These are phyloP conservation scores for Eurytoma adleriae DNA, from an alignment of 2,888 invertebrate genomes.

Conservation along the genomic window DNA sequence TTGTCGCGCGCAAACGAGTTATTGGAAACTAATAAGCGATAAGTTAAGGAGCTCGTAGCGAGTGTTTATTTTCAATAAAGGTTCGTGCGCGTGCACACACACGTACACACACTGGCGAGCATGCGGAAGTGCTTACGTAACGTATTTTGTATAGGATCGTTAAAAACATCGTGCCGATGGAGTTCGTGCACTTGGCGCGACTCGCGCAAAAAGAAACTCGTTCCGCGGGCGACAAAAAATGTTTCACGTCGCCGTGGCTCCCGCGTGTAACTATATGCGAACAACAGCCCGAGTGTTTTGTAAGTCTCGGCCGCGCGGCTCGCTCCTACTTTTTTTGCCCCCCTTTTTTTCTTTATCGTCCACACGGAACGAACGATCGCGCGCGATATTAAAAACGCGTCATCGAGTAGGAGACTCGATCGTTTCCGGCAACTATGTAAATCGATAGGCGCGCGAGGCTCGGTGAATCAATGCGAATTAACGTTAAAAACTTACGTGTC, in stretches of 20 bases:
- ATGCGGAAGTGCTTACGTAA: constrained; percentile 44
- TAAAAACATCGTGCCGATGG: constrained; percentile 44
- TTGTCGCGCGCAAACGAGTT: too few relatives aligned
- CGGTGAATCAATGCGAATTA: constrained; percentile 6
- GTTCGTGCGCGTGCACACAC: neutral
- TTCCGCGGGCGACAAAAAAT: constrained; percentile 18
- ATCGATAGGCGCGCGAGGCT: neutral
- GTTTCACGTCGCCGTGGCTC: constrained; percentile 8
- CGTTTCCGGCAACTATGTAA: constrained; percentile 30
- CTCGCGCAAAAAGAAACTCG: neutral
- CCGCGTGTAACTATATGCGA: neutral
- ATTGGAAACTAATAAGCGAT: constrained; percentile 2
- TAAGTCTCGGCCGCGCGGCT: constrained; percentile 19
- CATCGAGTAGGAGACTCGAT: neutral
- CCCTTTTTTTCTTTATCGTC: neutral
- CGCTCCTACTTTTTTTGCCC: neutral
- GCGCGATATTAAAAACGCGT: constrained; percentile 28
- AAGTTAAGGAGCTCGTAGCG: neutral
- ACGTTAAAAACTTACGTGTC: constrained; percentile 24
- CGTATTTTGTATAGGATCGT: constrained; percentile 40
- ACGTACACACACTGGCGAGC: neutral
- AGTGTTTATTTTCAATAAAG: constrained; percentile 33
- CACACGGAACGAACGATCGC: neutral
- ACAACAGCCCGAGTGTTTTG: constrained; percentile 14
- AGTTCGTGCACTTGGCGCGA: constrained; percentile 10